These are phyloP conservation scores for Hemibagrus wyckioides DNA, from an alignment of 2,113 vertebrate genomes.

Conservation along the genomic window DNA sequence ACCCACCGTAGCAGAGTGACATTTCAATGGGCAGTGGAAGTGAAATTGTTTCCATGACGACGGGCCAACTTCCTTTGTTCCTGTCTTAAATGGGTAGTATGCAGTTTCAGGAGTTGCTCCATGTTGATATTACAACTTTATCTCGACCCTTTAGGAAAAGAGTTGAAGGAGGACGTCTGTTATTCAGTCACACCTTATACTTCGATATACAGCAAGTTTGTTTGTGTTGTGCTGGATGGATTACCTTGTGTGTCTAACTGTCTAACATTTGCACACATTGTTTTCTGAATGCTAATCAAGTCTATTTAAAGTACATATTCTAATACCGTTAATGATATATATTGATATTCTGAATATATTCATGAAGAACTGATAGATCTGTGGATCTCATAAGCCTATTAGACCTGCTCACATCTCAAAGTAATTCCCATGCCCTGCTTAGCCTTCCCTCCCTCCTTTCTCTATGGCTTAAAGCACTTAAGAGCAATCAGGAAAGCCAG, in stretches of 20 bases:
- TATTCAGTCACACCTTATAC: background rate
- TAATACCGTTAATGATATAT: background rate
- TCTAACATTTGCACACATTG: background rate
- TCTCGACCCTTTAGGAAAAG: background rate
- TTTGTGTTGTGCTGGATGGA: background rate
- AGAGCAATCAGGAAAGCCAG: slow-evolving; percentile 28
- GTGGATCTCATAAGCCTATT: slow-evolving; percentile 17
- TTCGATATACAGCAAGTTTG: background rate
- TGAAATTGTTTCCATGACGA: slow-evolving; percentile 46
- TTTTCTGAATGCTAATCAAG: background rate
- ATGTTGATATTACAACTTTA: background rate
- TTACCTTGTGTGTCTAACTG: background rate
- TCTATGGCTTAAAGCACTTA: slow-evolving; percentile 19
- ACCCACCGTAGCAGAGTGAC: slow-evolving; percentile 40
- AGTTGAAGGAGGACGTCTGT: background rate
- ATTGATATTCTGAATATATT: background rate
- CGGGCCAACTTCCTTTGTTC: slow-evolving; percentile 36
- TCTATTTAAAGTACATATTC: background rate
- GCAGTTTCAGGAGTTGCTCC: background rate
- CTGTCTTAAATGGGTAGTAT: slow-evolving; percentile 6
- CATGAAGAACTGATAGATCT: background rate
- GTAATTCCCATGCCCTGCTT: slow-evolving; percentile 25
- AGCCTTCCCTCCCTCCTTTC: background rate
- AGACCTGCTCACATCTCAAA: slow-evolving; percentile 23
- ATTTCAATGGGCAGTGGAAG: slow-evolving; percentile 42